A percentile compares a stretch with the other conserved stretches of the same genome.
These are phyloP conservation scores for Ctenomys sociabilis DNA, from an alignment of 2,113 vertebrate genomes.

Conservation along the genomic window DNA sequence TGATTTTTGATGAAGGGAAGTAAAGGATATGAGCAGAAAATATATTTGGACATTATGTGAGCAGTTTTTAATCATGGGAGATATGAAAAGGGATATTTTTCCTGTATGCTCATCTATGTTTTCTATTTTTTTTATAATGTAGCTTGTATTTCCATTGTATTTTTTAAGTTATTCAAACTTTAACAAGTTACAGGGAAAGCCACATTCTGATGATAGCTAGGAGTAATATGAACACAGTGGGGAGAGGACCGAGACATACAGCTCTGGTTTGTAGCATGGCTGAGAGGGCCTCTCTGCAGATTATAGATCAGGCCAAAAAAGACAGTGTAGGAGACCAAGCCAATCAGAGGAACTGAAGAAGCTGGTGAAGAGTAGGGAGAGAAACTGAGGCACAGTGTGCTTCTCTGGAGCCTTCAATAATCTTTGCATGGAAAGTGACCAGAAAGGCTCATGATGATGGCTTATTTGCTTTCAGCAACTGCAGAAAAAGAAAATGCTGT, in stretches of 20 bases:
- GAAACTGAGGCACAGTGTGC: background rate
- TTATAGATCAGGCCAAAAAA: background rate
- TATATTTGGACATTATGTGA: background rate
- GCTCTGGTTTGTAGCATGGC: background rate
- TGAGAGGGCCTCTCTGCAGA: background rate
- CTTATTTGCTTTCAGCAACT: conserved; percentile 33
- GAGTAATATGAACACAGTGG: background rate
- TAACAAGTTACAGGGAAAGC: background rate
- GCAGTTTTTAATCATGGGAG: background rate
- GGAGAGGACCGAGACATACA: background rate
- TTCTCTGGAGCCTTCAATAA: background rate
- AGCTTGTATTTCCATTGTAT: background rate
- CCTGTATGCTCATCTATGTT: background rate
- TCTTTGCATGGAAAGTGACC: background rate
- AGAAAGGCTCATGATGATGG: background rate
- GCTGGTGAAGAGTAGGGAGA: background rate
- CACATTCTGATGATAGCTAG: background rate
- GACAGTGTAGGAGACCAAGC: background rate
- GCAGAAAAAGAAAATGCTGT: background rate
- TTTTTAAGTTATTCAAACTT: conserved; percentile 40
- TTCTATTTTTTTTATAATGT: background rate
- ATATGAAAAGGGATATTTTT: background rate
- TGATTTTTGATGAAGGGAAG: background rate
- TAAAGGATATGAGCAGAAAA: background rate
- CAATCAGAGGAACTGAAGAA: background rate